Base-by-base conservation (phyloP, 1,140 invertebrate genomes). In the Scaptomyza hsui region DNA sequence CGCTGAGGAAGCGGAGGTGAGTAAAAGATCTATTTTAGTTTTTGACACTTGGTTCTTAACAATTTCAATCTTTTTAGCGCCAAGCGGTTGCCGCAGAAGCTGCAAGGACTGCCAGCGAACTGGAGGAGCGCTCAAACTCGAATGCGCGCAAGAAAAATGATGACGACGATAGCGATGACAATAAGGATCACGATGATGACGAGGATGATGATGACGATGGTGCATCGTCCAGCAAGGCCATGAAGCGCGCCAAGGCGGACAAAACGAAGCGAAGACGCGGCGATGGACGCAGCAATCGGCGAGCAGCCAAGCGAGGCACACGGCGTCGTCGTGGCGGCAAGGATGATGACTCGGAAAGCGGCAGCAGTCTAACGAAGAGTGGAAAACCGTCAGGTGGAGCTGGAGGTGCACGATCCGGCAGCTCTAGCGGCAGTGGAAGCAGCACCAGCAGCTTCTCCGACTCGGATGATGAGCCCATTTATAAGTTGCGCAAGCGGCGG, bases 401-500 rank as follows among this genome's bases (percentile, higher is more conserved):
- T 19, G 64, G 47, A 0, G 64, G 47, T 0, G 48, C 61, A 6
- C 52, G 62, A 0, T 75, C 76, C 0, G 70, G 52, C 32, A 79
- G 69, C 53, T 55, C 35, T 3, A 76, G 72, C 37, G 92, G 92
- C 69, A 93, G 93, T 29, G 82, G 91, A 0, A 75, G 76, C 48
- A 61, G 35, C 19, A 92, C 92, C 71, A 93, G 93, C 51, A 92
- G 92, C 67, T 93, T 92, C 52, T 93, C 93, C 0, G 93, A 93
- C 59, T 94, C 93, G 26, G 93, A 93, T 4, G 93, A 94, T 74
- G 96, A 96, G 72, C 96, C 95, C 0, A 95, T 97, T 60, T 97
- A 97, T 92, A 94, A 97, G 73, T 91, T 97, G 70, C 93, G 96
- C 5, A 95, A 96, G 81, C 93, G 96, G 15, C 92, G 95, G 10